Conservation (phyloP, 2,797 vertebrate genomes). For the Hippopotamyrus pictus region DNA sequence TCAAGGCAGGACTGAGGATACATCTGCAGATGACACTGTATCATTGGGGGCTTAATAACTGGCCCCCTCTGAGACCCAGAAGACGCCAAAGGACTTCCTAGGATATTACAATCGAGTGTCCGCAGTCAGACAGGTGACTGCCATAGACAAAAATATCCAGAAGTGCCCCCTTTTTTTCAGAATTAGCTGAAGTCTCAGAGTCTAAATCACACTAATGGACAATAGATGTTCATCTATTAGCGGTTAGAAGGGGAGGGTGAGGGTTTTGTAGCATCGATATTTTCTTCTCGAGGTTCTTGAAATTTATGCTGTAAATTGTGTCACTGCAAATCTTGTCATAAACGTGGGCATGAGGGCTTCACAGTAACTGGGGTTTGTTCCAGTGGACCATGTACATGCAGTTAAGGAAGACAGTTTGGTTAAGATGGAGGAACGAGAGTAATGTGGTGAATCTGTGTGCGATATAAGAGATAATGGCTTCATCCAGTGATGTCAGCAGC, state of each 20-base stretch:
- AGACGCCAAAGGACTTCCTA: not conserved
- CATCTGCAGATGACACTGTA: not conserved
- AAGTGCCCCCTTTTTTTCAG: not conserved
- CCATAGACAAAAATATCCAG: not conserved
- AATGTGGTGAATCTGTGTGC: not conserved
- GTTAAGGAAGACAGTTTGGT: not conserved
- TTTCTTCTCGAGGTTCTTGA: not conserved
- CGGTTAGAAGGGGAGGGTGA: not conserved
- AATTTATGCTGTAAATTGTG: not conserved
- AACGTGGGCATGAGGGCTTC: not conserved
- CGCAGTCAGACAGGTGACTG: not conserved
- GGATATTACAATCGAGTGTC: not conserved
- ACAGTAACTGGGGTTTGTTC: not conserved
- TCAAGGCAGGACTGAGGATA: not conserved
- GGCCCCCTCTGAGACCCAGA: not conserved
- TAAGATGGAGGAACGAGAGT: not conserved
- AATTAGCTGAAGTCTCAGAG: not conserved
- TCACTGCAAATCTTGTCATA: not conserved
- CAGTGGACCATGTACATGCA: not conserved
- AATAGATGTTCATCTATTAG: not conserved
- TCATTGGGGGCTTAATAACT: not conserved
- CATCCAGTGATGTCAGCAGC: not conserved
- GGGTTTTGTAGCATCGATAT: not conserved
- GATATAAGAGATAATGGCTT: not conserved
- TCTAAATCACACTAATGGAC: not conserved